Evolutionary conservation across 2,113 vertebrate genomes (phyloP).

Genomic region (Menidia beryllina): DNA sequence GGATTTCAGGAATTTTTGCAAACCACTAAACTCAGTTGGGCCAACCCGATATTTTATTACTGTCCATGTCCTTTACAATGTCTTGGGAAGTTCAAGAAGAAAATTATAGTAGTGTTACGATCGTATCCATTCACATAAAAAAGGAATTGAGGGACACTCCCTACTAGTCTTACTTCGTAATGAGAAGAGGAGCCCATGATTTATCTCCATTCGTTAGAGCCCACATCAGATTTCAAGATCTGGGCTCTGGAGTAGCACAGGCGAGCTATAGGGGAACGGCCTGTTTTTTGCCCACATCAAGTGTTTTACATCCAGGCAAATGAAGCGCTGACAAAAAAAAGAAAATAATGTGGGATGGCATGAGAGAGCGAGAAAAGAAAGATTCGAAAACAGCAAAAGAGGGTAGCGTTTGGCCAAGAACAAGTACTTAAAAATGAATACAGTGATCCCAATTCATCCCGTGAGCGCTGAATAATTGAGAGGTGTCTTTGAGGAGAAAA

Average conservation of each 20-base stretch:
- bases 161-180: constrained; percentile 10
- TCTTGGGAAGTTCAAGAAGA: background rate
- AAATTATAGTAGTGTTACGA: background rate
- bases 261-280: constrained; percentile 26
- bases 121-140: constrained; percentile 26
- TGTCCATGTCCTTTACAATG: constrained; percentile 24
- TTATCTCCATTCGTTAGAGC: constrained; percentile 62
- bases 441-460: constrained; percentile 78
- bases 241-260: constrained; percentile 38
- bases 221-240: constrained; percentile 53
- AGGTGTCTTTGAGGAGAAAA: constrained; percentile 60
- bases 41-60: constrained; percentile 26
- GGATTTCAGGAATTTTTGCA: background rate
- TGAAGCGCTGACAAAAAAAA: constrained; percentile 68
- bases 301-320: constrained; percentile 71
- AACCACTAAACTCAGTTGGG: background rate
- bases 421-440: constrained; percentile 80
- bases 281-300: constrained; percentile 61
- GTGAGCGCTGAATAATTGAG: constrained; percentile 80
- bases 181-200: constrained; percentile 39
- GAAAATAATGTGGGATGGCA: constrained; percentile 69
- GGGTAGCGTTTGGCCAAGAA: constrained; percentile 68
- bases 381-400: constrained; percentile 43
- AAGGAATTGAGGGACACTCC: background rate
- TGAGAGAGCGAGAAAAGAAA: constrained; percentile 28